Base-by-base conservation (phyloP, 2,113 vertebrate species). In the Canis aureus region DNA sequence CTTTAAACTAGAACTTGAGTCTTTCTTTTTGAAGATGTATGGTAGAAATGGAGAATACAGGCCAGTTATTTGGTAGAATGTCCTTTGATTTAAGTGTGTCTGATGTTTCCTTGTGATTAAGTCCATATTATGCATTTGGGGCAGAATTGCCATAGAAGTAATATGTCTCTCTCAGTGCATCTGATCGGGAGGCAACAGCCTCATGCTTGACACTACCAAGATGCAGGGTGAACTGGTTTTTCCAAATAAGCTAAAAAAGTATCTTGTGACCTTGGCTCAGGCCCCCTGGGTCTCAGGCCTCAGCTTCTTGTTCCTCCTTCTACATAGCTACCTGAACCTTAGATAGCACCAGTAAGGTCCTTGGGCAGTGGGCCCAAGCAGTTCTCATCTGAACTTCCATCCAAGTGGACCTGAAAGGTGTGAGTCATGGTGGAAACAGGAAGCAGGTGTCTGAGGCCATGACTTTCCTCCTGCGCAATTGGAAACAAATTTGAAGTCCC, bases 341-440 rank as follows among this genome's bases (percentile, higher is more conserved):
- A 97, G 69, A 88, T 76, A 97, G 64, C 27, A 90, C 78, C 29
- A 76, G 71, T 35, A n/a, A 86, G 59, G 66, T 88, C 90, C 43
- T 60, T 85, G 80, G 92, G 74, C 96, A 96, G 80, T 84, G 59
- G 86, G 83, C 57, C 95, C 93, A 67, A 93, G 74, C 25, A 86
- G 25, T 91, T 96, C 79, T 86, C 82, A 97, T 93, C 83, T 96
- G 51, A 92, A 86, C 43, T 66, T 92, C 82, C 13, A 43, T 87
- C 86, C 90, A 97, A 96, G 62, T 71, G 86, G 74, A 96, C 94
- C 97, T 97, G 74, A 98, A 97, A 97, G 83, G 93, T 97, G 78
- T 98, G 90, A 98, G 94, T 98, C 94, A 97, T 92, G 69, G 69
- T 85, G 64, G 90, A 97, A 53, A 97, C 94, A 98, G 97, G 97